Evolutionary conservation across 2,888 invertebrate genomes (phyloP).

Genomic region (Oegoconia quadripuncta): DNA sequence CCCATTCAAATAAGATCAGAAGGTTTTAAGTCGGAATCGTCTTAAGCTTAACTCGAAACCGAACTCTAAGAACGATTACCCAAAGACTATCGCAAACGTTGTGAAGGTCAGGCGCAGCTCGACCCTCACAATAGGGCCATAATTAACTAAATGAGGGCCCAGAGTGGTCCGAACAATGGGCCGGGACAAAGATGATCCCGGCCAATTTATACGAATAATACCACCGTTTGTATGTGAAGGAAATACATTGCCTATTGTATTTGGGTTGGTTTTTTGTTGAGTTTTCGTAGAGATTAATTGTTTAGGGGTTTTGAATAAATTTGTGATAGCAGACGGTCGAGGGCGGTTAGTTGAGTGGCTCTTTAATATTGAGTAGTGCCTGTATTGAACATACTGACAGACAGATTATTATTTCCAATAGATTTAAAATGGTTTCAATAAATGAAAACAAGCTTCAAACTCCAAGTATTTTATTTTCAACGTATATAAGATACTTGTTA

Average conservation of each 20-base stretch:
- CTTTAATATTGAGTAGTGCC: too few relatives aligned
- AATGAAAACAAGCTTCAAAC: too few relatives aligned
- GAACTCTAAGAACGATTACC: too few relatives aligned
- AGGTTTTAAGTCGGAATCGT: too few relatives aligned
- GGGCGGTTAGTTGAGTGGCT: too few relatives aligned
- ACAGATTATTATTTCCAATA: too few relatives aligned
- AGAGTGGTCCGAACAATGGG: constrained; percentile 19
- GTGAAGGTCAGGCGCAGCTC: constrained; percentile 30
- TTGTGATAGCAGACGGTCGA: neutral
- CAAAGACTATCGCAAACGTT: neutral
- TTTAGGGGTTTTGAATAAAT: neutral
- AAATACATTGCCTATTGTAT: constrained; percentile 32
- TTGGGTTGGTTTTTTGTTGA: constrained; percentile 31
- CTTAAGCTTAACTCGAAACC: too few relatives aligned
- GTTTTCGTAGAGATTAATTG: constrained; percentile 29
- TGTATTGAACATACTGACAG: too few relatives aligned
- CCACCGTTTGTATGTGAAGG: constrained; percentile 24
- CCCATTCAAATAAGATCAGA: too few relatives aligned
- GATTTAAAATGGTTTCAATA: too few relatives aligned
- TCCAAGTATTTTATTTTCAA: too few relatives aligned
- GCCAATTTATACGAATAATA: constrained; percentile 43
- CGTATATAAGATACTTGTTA: too few relatives aligned
- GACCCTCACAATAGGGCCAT: constrained; percentile 30
- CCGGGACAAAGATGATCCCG: constrained; percentile 35
- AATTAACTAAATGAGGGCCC: constrained; percentile 46